Conservation (phyloP, 2,113 vertebrate genomes). For the Meleagris gallopavo region DNA sequence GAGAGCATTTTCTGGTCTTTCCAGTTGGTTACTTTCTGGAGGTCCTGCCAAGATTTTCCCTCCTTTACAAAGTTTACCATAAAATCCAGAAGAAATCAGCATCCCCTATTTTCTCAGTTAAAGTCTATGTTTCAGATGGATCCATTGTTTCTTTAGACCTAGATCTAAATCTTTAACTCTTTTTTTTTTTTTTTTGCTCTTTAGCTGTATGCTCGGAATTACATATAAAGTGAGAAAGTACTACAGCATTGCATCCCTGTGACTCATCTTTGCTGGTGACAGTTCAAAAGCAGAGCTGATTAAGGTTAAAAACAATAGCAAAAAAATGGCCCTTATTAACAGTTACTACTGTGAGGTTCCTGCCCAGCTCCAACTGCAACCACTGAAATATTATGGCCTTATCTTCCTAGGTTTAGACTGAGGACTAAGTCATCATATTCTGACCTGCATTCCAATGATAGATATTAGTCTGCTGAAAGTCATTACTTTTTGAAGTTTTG, state of each 20-base stretch:
- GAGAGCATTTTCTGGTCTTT: not conserved
- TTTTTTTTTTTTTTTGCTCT: too few species aligned
- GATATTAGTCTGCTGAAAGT: not conserved
- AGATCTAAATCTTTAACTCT: not conserved
- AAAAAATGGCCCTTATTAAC: not conserved
- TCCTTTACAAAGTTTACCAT: not conserved
- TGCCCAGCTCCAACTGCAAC: not conserved
- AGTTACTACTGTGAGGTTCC: not conserved
- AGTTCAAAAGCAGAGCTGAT: not conserved
- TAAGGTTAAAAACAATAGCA: not conserved
- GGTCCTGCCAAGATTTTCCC: not conserved
- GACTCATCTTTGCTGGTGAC: not conserved
- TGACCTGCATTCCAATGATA: not conserved
- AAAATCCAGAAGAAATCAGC: not conserved
- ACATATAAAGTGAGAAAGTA: not conserved
- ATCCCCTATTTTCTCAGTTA: not conserved
- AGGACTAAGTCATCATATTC: not conserved
- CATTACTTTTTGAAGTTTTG: not conserved
- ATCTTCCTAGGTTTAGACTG: not conserved
- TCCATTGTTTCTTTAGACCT: not conserved
- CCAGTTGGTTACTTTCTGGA: not conserved
- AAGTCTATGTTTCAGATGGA: not conserved
- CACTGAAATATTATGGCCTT: not conserved
- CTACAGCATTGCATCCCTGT: not conserved
- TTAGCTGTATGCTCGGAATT: not conserved